Base-by-base conservation (phyloP, 2,113 vertebrate species). In the Anas platyrhynchos region DNA sequence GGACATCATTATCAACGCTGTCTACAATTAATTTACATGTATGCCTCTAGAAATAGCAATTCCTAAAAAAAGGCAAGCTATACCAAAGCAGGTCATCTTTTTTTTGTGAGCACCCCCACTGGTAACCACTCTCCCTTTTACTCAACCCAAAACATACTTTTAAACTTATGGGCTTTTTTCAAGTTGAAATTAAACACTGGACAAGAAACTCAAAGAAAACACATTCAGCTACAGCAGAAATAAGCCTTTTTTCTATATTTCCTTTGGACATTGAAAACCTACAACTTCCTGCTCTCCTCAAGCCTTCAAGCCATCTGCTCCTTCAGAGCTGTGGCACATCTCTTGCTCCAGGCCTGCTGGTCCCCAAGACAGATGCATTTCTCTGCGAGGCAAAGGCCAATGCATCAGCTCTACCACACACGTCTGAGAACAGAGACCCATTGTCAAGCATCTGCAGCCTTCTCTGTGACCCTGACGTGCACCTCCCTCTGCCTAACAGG, bases 351-450 rank as follows among this genome's bases (percentile, higher is more conserved):
- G 46, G 32, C 27, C n/a, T 2, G 25, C 3, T 25, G 9, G 43
- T 34, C 50, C 43, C 26, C 56, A 27, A 10, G 54, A 25, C 59
- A 18, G n/a, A 8, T 9, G n/a, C 13, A 34, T 46, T 34, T 4
- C 29, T 41, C 79, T 61, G 3, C 0, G 1, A 21, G 43, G 9
- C 22, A 38, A 36, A 31, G 7, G 56, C 16, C 38, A 75, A 17
- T 3, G 20, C 43, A 20, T 26, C 34, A 26, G 1, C 20, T 8
- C 34, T 23, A 17, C 31, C n/a, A 3, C 13, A 22, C 38, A 32
- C 18, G 16, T 6, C 12, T 6, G 7, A 61, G 44, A 73, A 48
- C 13, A 62, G 21, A 0, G 0, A 34, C 16, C 44, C 16, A 4
- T 23, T 23, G 32, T 20, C 80, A 68, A 62, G 21, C n/a, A 62